Base-by-base conservation (phyloP, 2,113 vertebrate genomes). In the Laticauda laticaudata region DNA sequence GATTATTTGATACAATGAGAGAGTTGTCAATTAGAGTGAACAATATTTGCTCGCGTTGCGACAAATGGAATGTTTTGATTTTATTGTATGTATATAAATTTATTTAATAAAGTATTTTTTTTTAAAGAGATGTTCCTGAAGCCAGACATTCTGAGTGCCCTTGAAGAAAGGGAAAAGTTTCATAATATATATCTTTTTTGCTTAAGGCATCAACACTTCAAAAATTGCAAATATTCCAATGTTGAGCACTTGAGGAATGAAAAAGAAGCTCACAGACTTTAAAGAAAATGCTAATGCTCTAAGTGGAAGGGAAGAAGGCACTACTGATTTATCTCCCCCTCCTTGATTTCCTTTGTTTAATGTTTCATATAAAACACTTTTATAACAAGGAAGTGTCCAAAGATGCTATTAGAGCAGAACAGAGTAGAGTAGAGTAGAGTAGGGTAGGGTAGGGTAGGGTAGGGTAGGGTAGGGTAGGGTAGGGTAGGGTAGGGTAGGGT, bases 241-340 rank as follows among this genome's bases (percentile, higher is more conserved):
- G 45, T 87, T 87, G 59, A 95, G 92, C 93, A 90, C 1, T 23
- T 86, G 88, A 55, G 26, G 5, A 29, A 93, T 88, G 87, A 55
- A 15, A 29, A 89, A 89, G 57, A 23, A 90, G 61, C 18, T 53
- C 55, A 88, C 11, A 39, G 75, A 51, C 45, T 81, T 24, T 56
- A 12, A 92, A 59, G 0, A 90, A 86, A 55, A 26, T 3, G 20
- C 0, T 11, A 54, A 21, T 43, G n/a, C 69, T 34, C 87, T 5
- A 61, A 24, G n/a, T 26, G 12, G 45, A 21, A 7, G 56, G 21
- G 29, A 54, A 23, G 29, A 29, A 3, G 12, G 29, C 15, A 45
- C 1, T 6, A 90, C 24, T n/a, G 12, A 29, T 18, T 56, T 0
- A 56, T 56, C 10, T 20, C n/a, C 5, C 90, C 21, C 81, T 69